Evolutionary conservation across 2,888 invertebrate genomes (phyloP).

Genomic region (Drosophila rellima): DNA sequence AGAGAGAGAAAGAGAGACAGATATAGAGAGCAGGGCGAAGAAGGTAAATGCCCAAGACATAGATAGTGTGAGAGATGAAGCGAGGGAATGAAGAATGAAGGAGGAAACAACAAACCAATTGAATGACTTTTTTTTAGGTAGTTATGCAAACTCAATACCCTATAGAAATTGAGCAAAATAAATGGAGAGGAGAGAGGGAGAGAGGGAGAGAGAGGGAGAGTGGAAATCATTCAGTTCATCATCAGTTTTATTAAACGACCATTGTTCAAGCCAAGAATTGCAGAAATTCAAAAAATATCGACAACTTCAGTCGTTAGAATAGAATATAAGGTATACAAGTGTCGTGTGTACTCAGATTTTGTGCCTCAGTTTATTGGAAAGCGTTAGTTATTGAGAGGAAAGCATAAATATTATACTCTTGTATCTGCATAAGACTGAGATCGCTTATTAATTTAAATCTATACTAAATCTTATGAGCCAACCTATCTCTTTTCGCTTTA

Average conservation of each 20-base stretch:
- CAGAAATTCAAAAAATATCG: no score
- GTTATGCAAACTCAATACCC: constrained; percentile 29
- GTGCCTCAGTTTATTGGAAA: neutral
- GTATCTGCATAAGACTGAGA: neutral
- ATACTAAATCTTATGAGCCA: neutral
- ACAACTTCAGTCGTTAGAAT: no score
- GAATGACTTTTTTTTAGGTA: constrained; percentile 40
- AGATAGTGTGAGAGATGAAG: neutral
- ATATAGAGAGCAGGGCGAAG: constrained; percentile 4
- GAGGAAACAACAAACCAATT: constrained; percentile 26
- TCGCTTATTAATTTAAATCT: neutral
- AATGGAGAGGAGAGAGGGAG: no score
- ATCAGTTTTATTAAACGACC: no score
- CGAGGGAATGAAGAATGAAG: neutral
- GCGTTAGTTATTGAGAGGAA: neutral
- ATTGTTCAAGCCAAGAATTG: no score
- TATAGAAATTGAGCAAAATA: neutral
- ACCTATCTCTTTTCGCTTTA: neutral
- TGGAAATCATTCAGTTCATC: no score
- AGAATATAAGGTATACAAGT: neutral
- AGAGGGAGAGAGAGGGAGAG: no score
- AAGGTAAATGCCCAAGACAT: neutral
- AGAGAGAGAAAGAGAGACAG: neutral
- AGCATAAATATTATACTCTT: neutral
- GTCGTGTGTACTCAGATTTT: neutral